phyloP scores from a whole-genome alignment of 2,113 vertebrate genomes.

The Aleadryas rufinucha region DNA sequence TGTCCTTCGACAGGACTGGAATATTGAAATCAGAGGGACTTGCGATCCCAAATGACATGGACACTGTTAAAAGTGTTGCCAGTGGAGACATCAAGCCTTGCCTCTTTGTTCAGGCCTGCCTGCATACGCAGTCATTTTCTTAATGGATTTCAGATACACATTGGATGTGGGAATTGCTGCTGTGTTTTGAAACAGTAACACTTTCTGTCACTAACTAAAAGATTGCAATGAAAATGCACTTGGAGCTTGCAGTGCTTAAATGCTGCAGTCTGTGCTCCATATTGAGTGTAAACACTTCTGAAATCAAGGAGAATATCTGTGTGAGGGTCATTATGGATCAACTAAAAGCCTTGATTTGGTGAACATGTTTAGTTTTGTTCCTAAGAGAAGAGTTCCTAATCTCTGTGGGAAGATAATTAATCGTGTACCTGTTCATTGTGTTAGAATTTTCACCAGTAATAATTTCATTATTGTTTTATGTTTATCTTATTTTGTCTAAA shows the following conservation, averaged over 20 bases:
- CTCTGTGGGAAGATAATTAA: background rate
- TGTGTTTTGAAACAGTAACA: background rate
- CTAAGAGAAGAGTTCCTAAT: background rate
- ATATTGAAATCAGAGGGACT: background rate
- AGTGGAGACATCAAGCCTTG: background rate
- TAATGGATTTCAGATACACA: background rate
- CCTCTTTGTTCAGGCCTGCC: background rate
- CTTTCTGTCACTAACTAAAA: background rate
- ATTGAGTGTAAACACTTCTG: background rate
- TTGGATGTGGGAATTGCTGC: background rate
- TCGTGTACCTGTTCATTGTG: background rate
- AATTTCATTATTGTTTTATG: background rate
- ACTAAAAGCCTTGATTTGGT: background rate
- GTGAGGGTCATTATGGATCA: background rate
- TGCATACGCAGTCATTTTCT: background rate
- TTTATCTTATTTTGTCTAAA: background rate
- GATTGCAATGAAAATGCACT: background rate
- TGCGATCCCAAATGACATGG: background rate
- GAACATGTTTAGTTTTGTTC: background rate
- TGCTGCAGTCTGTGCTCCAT: background rate
- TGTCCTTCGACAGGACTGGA: background rate
- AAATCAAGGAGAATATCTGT: background rate
- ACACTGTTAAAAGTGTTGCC: background rate
- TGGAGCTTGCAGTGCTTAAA: background rate
- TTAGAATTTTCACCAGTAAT: background rate